phyloP scores from a whole-genome alignment of 2,888 invertebrate species.

The Cancer borealis region DNA sequence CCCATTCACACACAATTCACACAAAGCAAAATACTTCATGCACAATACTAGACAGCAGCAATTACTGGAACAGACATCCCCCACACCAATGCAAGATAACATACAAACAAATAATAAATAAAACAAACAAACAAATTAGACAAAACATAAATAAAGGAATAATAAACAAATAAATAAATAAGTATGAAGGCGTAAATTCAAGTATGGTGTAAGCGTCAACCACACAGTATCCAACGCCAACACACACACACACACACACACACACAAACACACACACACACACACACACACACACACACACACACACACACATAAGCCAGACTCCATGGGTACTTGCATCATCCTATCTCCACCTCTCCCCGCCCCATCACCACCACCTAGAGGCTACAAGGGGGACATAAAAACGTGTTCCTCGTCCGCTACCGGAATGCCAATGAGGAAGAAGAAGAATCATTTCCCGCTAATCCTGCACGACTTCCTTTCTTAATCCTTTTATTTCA shows the following conservation, averaged over 20 bases:
- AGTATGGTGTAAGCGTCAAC: background rate
- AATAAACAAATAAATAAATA: background rate
- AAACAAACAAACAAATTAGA: background rate
- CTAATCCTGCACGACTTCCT: background rate
- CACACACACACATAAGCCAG: background rate
- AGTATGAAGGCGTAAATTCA: background rate
- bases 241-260: conserved; percentile 39
- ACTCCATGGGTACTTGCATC: background rate
- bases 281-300: conserved; percentile 48
- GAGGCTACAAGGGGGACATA: background rate
- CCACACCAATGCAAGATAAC: background rate
- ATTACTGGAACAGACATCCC: background rate
- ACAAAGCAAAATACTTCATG: background rate
- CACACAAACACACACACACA: conserved; percentile 3
- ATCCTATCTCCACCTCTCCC: background rate
- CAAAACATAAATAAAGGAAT: background rate
- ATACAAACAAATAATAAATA: background rate
- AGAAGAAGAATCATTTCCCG: background rate
- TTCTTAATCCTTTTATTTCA: background rate
- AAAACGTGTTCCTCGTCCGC: background rate
- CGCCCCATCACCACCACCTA: background rate
- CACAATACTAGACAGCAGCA: background rate
- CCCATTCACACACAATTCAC: background rate
- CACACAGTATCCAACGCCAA: background rate
- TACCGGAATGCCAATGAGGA: background rate